Base-by-base conservation (phyloP, 2,888 invertebrate species). In the Chaetogeoica ovagalla region DNA sequence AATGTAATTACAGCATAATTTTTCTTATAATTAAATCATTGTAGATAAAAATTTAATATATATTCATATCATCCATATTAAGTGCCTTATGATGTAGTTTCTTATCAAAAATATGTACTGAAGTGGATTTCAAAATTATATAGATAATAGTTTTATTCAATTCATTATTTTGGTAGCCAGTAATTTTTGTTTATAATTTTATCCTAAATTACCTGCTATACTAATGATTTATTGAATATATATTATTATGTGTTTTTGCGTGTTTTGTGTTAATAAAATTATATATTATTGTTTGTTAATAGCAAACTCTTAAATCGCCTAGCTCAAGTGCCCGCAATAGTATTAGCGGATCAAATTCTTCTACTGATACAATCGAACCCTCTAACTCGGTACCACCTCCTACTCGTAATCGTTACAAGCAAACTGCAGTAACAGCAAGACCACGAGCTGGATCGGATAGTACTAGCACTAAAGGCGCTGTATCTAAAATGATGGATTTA, bases 401-500 rank as follows among this genome's bases (percentile, higher is more conserved):
- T 55, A 74, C 71, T 52, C 77, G 83, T 30, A 82, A 81, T 65
- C 83, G 74, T 75, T 81, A 81, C 71, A 81, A 63, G 9, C 81
- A 82, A 57, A 72, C 83, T 39, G 55, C 70, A 55, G 72, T 82
- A 73, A 55, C 83, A 48, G 71, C 81, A 30, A 74, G 85, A 63
- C 84, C 84, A 13, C 82, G 85, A 37, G 84, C 84, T 30, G 84
- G 84, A 15, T 83, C 84, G 52, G 84, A 84, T 71, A 83, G 83
- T 74, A 68, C 81, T 52, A 83, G 81, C 65, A 83, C 83, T 43
- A 83, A 83, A 70, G 84, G 93, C 84, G 94, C 95, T 4, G 94
- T 96, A 89, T 93, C 94, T 83, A 95, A 95, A 89, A 94, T 96
- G 72, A 95, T 95, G 91, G 95, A 96, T 86, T 92, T 95, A 85